Base-by-base conservation (phyloP, 2,888 invertebrate genomes). In the Apamea crenata region DNA sequence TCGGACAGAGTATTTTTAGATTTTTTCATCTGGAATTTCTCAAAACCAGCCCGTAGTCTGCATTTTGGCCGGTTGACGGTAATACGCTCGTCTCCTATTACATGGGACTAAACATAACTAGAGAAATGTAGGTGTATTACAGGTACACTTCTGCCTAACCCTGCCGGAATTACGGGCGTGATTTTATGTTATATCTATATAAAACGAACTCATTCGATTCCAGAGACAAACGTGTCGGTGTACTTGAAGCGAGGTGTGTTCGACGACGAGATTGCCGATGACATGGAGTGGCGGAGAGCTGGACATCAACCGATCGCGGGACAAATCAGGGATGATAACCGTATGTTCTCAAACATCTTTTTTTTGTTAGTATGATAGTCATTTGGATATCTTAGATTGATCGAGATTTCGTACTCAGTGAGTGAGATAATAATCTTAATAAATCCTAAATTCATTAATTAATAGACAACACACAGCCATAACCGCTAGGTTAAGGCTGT, bases 171-270 rank as follows among this genome's bases (percentile, higher is more conserved):
- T 12, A 36, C n/a, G 4, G 2, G n/a, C 4, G n/a, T 18, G 1
- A 36, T 25, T 1, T 71, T n/a, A 63, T 7, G 12, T 16, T 29
- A 25, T 59, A 25, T 25, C 25, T 18, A 6, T n/a, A 65, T 21
- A 18, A 44, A 70, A 40, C 1, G 2, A 18, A 44, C n/a, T 16
- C 40, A 16, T 77, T 66, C 16, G 74, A 29, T 90, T 92, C 25
- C 90, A 96, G 96, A 96, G 84, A 95, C 96, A 3, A 96, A 96
- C 84, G 95, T 96, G 18, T 95, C 96, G 18, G 92, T 96, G 44
- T 96, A 93, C 86, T 82, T 96, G 84, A 96, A 95, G 86, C 93
- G 96, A 81, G 96, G 96, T 94, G 91, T 96, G 68, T 96, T 96
- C 81, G 96, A 95, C 69, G 95, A 95, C 70, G 95, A 95, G 21